Evolutionary conservation across 1,140 invertebrate species (phyloP).

Genomic region (Aricia agestis): DNA sequence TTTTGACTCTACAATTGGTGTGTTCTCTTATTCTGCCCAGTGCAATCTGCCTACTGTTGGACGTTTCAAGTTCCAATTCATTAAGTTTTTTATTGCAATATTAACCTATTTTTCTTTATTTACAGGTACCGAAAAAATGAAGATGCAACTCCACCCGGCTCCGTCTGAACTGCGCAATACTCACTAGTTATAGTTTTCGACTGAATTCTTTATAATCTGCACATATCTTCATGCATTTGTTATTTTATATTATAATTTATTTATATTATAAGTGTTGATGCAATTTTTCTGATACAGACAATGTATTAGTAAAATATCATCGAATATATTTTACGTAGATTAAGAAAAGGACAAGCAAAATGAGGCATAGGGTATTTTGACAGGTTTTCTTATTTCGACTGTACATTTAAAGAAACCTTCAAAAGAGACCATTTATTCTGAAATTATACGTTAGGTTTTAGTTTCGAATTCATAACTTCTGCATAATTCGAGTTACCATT

Average conservation of each 20-base stretch:
- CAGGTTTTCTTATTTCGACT: slow-evolving; percentile 58
- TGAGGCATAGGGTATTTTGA: slow-evolving; percentile 69
- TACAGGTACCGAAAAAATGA: slow-evolving; percentile 34
- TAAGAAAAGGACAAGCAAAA: slow-evolving; percentile 64
- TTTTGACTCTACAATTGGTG: no score
- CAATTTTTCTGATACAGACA: slow-evolving; percentile 41
- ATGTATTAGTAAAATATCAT: slow-evolving; percentile 45
- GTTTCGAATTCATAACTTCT: slow-evolving; percentile 42
- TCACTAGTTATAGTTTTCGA: slow-evolving; percentile 60
- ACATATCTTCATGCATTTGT: slow-evolving; percentile 70
- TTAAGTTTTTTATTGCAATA: not conserved
- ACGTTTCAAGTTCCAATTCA: no score
- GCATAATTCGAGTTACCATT: slow-evolving; percentile 71
- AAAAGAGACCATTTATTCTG: slow-evolving; percentile 57
- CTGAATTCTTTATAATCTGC: slow-evolving; percentile 54
- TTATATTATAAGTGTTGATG: slow-evolving; percentile 46
- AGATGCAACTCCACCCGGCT: not conserved
- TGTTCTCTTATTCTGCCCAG: no score
- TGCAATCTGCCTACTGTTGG: no score
- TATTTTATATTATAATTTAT: slow-evolving; percentile 58
- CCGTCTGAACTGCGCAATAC: slow-evolving; percentile 44
- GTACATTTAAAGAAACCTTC: slow-evolving; percentile 69
- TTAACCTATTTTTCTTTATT: slow-evolving; percentile 35
- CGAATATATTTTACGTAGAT: slow-evolving; percentile 33
- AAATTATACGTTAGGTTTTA: slow-evolving; percentile 41